Conservation (phyloP, 2,113 vertebrate genomes). For the Gavialis gangeticus region DNA sequence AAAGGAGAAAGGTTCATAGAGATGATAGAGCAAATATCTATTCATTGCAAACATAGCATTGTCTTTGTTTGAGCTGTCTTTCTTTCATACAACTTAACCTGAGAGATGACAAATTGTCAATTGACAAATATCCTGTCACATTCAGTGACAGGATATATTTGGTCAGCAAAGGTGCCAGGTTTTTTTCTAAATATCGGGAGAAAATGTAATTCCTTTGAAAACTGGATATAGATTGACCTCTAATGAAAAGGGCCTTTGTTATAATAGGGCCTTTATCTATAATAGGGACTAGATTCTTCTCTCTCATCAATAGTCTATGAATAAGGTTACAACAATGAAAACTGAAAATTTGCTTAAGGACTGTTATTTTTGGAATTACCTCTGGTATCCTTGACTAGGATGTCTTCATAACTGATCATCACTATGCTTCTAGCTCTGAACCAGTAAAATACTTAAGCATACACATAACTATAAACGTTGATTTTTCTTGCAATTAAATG, state of each 20-base stretch:
- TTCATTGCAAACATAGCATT: too few species aligned
- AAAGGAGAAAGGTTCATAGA: too few species aligned
- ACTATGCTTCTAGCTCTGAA: constrained; percentile 30
- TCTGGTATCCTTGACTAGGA: not conserved
- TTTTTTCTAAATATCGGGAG: not conserved
- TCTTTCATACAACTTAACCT: constrained; percentile 41
- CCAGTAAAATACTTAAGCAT: constrained; percentile 57
- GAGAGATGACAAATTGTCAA: constrained; percentile 23
- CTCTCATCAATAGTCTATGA: not conserved
- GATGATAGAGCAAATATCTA: too few species aligned
- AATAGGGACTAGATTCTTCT: not conserved
- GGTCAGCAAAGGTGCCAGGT: constrained; percentile 24
- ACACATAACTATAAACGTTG: constrained; percentile 54
- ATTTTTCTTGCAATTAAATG: constrained; percentile 22
- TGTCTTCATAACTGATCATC: constrained; percentile 29
- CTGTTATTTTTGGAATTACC: constrained; percentile 48
- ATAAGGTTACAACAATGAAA: not conserved
- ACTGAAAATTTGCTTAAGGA: constrained; percentile 30
- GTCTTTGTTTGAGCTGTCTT: constrained; percentile 9
- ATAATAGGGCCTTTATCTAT: not conserved
- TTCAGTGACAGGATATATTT: constrained; percentile 21
- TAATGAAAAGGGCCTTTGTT: not conserved
- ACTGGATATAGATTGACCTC: not conserved
- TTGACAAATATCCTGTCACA: not conserved
- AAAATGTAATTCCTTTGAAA: not conserved